Evolutionary conservation across 2,797 vertebrate genomes (phyloP), one percentile per base, ranked within the genome.

Genomic region (Glossophaga mutica): DNA sequence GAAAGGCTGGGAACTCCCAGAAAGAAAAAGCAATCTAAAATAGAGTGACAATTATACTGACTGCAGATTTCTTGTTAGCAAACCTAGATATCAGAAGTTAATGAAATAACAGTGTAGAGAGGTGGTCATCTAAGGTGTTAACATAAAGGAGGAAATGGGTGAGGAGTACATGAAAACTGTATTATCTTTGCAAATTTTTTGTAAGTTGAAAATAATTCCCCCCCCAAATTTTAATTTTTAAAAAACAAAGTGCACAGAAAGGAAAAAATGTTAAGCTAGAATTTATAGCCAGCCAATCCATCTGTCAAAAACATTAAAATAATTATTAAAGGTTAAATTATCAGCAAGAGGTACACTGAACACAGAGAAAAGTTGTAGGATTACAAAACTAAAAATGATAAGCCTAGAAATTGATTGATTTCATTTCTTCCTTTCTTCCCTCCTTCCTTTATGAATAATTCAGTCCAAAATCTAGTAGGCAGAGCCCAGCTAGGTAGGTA

Each of bases 361-460:
- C 50, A 83, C 48, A 74, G 37, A 76, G 65, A 44, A 79, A 94
- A 89, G 32, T 74, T 81, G 12, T 74, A 90, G 18, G 9, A 86
- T 62, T 81, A 92, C 14, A 21, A 65, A 82, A 50, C 24, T 24
- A 24, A 50, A 62, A 67, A 67, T 29, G 11, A 57, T 83, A 19
- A 78, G 10, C 73, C 71, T 84, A 67, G 73, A 94, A 92, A 57
- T 22, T 73, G 70, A 67, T 67, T 9, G 18, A 85, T 85, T 85
- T 92, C 22, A 19, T 59, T 48, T 78, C 29, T 89, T 67, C 39
- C 55, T 79, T 50, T 22, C 42, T 26, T 77, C 29, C 26, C 24
- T 32, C 76, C 37, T 89, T 83, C 39, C 79, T 81, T 90, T 57
- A 57, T 89, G 67, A 85, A 79, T 91, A 79, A 85, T 84, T 94